These are phyloP conservation scores for Varanus komodoensis DNA, from an alignment of 2,113 vertebrate genomes.

Conservation along the genomic window DNA sequence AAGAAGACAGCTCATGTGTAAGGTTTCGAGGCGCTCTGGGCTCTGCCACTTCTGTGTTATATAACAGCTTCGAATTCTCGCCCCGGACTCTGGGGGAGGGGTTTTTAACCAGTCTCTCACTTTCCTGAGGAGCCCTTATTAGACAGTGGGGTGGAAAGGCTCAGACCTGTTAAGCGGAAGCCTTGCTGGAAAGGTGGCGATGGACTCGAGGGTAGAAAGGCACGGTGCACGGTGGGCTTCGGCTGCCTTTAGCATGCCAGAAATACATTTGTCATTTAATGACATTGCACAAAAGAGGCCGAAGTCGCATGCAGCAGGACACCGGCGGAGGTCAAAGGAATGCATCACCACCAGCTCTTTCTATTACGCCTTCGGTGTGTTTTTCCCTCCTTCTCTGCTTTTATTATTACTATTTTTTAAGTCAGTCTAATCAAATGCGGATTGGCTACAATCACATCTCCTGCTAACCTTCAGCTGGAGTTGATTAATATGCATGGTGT, in stretches of 20 bases:
- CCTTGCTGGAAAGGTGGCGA: accelerated
- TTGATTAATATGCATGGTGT: conserved; percentile 73
- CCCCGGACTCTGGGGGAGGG: neutral
- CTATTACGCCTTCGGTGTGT: conserved; percentile 46
- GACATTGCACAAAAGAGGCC: neutral
- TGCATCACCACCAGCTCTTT: conserved; percentile 48
- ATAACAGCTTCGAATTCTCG: accelerated
- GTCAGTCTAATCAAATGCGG: conserved; percentile 66
- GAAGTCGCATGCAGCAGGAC: conserved; percentile 20
- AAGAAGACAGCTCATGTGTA: neutral
- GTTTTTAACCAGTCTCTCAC: accelerated
- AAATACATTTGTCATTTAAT: neutral
- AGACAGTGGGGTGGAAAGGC: neutral
- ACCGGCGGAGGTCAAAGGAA: conserved; percentile 62
- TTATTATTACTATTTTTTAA: conserved; percentile 41
- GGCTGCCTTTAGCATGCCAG: accelerated
- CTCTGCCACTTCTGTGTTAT: neutral
- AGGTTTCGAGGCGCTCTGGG: neutral
- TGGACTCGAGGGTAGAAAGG: accelerated
- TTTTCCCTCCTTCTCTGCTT: neutral
- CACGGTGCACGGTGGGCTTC: accelerated
- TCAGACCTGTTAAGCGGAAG: accelerated
- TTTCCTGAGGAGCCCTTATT: neutral
- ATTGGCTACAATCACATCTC: conserved; percentile 69
- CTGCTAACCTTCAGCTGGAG: conserved; percentile 74